A percentile compares a stretch with the other conserved stretches of the same genome.
phyloP scores from a whole-genome alignment of 2,888 invertebrate species.

The Athripsodes cinereus region DNA sequence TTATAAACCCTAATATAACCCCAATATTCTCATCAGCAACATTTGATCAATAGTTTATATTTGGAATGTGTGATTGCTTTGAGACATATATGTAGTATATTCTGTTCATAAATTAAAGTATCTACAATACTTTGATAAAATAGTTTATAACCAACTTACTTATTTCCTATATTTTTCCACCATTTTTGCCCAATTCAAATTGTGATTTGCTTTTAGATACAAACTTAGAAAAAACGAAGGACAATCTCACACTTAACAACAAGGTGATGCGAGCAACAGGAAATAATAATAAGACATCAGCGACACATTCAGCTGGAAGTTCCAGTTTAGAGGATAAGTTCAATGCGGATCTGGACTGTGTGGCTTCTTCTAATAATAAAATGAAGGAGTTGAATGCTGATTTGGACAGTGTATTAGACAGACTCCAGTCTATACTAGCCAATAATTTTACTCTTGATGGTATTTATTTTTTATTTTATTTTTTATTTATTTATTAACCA shows the following conservation, averaged over 20 bases:
- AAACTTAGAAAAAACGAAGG: slow-evolving; percentile 13
- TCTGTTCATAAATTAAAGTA: no score
- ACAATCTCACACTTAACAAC: background rate
- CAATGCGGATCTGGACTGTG: slow-evolving; percentile 39
- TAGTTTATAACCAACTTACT: no score
- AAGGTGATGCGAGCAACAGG: no score
- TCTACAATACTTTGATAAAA: no score
- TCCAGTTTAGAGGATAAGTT: slow-evolving; percentile 36
- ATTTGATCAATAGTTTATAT: no score
- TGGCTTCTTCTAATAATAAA: slow-evolving; percentile 41
- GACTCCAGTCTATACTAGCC: slow-evolving; percentile 64
- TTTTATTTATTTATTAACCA: background rate
- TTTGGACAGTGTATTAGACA: slow-evolving; percentile 61
- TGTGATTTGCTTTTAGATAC: slow-evolving; percentile 9
- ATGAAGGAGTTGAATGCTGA: slow-evolving; percentile 57
- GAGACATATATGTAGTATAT: no score
- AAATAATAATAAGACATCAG: background rate
- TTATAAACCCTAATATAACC: no score
- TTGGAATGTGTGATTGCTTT: no score
- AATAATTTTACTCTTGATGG: slow-evolving; percentile 63
- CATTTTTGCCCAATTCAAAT: no score
- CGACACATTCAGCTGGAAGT: background rate
- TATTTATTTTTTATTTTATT: slow-evolving; percentile 30
- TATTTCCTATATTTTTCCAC: no score
- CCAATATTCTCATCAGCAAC: no score